Conservation (phyloP, 2,797 vertebrate genomes). For the Spea hammondii region DNA sequence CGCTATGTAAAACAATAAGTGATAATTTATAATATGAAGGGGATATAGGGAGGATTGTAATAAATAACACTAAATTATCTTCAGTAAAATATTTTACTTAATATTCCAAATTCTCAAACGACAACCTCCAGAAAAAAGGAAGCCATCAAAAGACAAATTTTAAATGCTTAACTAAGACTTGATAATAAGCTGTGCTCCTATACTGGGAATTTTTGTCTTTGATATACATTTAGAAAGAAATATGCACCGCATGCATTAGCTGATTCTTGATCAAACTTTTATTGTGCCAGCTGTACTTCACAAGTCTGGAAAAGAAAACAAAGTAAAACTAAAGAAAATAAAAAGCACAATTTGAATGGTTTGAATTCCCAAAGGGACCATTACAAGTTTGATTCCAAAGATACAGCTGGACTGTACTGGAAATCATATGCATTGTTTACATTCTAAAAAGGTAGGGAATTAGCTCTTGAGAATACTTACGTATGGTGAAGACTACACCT, state of each 20-base stretch:
- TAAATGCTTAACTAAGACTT: slow-evolving; percentile 60
- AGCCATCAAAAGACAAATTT: slow-evolving; percentile 57
- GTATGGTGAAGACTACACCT: too few relatives aligned
- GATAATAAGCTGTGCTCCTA: slow-evolving; percentile 68
- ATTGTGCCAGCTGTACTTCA: slow-evolving; percentile 77
- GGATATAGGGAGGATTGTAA: slow-evolving; percentile 1
- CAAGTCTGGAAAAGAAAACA: slow-evolving; percentile 73
- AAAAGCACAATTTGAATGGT: slow-evolving; percentile 73
- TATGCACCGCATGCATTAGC: slow-evolving; percentile 65
- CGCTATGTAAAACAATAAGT: too few relatives aligned
- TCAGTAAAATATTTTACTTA: slow-evolving; percentile 2
- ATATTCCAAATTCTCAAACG: slow-evolving; percentile 46
- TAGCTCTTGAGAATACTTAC: not conserved
- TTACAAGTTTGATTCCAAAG: slow-evolving; percentile 73
- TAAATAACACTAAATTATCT: not conserved
- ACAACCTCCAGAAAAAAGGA: slow-evolving; percentile 29
- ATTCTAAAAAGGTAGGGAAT: slow-evolving; percentile 64
- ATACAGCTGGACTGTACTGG: slow-evolving; percentile 67
- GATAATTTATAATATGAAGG: not conserved
- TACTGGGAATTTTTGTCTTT: slow-evolving; percentile 70
- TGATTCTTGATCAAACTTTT: slow-evolving; percentile 77
- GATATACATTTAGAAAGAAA: slow-evolving; percentile 70
- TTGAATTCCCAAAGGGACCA: slow-evolving; percentile 73
- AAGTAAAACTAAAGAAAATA: slow-evolving; percentile 75
- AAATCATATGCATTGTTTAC: slow-evolving; percentile 68